Evolutionary conservation across 2,797 vertebrate genomes (phyloP).

Genomic region (Picus viridis): DNA sequence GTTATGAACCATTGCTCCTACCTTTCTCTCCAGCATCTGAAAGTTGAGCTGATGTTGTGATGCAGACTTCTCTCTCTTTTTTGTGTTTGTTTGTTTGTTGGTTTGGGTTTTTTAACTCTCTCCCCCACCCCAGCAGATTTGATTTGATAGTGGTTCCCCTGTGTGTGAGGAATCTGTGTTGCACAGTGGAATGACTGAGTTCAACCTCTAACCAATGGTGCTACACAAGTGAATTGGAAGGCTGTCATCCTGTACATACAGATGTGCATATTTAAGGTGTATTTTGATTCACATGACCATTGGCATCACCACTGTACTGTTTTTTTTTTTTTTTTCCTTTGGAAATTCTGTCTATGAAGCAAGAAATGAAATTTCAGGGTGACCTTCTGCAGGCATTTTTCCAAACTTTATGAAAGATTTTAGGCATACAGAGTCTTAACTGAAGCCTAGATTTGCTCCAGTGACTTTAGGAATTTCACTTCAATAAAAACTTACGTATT

Average conservation of each 20-base stretch:
- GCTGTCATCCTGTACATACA: neutral
- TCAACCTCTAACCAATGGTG: neutral
- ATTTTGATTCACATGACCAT: neutral
- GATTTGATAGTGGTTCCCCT: neutral
- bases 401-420: neutral
- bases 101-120: no score
- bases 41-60: neutral
- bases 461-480: neutral
- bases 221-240: neutral
- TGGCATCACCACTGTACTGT: neutral
- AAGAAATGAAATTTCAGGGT: neutral
- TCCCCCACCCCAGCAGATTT: no score
- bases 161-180: neutral
- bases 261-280: neutral
- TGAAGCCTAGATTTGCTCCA: neutral
- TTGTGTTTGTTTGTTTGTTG: neutral
- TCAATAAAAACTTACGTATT: neutral
- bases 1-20: neutral
- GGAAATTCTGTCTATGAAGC: neutral
- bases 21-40: neutral
- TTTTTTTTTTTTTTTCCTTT: neutral
- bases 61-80: neutral
- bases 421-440: neutral
- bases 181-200: accelerated
- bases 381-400: neutral